Conservation (phyloP, 2,113 vertebrate genomes). For the Pedetes capensis region DNA sequence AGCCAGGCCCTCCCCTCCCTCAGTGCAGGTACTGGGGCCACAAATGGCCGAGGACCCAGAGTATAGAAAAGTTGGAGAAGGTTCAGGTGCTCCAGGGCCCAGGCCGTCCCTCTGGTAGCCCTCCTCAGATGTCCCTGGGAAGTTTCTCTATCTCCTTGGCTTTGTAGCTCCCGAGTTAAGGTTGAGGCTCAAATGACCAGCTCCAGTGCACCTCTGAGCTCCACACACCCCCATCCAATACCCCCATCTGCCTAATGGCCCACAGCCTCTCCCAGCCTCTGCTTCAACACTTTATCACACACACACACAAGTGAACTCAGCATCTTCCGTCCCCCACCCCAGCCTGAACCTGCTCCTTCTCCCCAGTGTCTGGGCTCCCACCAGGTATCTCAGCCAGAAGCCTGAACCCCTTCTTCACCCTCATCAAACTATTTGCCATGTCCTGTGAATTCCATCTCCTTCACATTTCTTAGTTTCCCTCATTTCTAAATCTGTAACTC, state of each 20-base stretch:
- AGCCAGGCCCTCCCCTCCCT: background rate
- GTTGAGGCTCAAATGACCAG: background rate
- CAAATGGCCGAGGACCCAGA: background rate
- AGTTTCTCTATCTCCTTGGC: background rate
- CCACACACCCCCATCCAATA: accelerated
- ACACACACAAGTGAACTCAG: background rate
- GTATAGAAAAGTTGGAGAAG: background rate
- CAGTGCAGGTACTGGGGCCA: accelerated
- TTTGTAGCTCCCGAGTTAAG: background rate
- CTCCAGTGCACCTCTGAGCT: background rate
- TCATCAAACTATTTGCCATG: background rate
- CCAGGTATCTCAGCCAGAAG: background rate
- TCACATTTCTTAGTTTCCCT: background rate
- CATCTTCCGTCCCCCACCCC: background rate
- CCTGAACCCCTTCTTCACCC: background rate
- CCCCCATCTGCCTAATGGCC: accelerated
- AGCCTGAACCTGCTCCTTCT: background rate
- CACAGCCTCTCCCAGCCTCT: background rate
- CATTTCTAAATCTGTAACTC: background rate
- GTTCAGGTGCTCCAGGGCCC: too few species aligned
- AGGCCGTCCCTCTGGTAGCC: background rate
- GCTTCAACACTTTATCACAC: too few species aligned
- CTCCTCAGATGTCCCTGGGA: background rate
- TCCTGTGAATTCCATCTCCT: background rate
- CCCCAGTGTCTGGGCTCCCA: background rate